These are phyloP conservation scores for Karalla daura DNA, from an alignment of 2,797 vertebrate genomes.

Conservation along the genomic window DNA sequence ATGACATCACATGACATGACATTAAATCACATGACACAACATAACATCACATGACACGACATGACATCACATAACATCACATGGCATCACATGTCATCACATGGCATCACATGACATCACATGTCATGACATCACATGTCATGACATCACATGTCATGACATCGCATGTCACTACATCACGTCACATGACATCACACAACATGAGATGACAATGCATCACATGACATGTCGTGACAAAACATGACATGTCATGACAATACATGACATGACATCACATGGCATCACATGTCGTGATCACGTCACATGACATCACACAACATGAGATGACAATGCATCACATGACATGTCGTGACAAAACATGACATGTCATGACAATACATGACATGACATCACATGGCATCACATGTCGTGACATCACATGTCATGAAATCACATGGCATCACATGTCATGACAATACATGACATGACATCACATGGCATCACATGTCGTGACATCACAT, in stretches of 20 bases:
- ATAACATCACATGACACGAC: neutral
- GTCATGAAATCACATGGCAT: neutral
- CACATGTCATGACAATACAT: no score
- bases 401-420: no score
- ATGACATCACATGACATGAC: neutral
- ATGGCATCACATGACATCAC: neutral
- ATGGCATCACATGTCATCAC: rapidly evolving
- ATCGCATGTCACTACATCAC: neutral
- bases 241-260: neutral
- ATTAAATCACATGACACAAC: no score
- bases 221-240: rapidly evolving
- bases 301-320: no score
- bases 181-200: neutral
- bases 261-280: neutral
- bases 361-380: rapidly evolving
- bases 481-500: no score
- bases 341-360: neutral
- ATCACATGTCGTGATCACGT: no score
- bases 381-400: neutral
- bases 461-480: neutral
- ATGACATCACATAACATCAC: no score
- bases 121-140: neutral
- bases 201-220: no score
- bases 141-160: rapidly evolving
- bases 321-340: rapidly evolving